Base-by-base conservation (phyloP, 2,797 vertebrate species). In the Enteromius argenteus region DNA sequence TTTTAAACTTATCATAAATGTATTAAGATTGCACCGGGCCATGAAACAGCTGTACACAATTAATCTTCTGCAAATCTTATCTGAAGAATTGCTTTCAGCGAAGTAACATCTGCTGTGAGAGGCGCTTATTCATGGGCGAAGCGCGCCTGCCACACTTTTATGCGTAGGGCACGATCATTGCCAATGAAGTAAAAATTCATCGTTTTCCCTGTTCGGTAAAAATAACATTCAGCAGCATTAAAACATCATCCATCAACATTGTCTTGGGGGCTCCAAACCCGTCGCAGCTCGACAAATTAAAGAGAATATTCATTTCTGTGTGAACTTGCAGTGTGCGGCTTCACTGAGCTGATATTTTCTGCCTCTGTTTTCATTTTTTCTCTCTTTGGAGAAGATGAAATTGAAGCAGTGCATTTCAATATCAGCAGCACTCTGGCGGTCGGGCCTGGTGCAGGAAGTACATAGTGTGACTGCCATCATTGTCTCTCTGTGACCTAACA, bases 21-120 rank as follows among this genome's bases (percentile, higher is more conserved):
- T 98, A 98, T 99, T 97, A 99, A 98, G 97, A 99, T 98, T 97
- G 97, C 97, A 96, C 96, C 96, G 96, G 96, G 97, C 98, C 97
- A 98, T 97, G 97, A 98, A 99, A 99, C 97, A 99, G 97, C 97
- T 99, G 98, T 96, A 99, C 97, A 98, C 97, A 98, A 99, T 99
- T 99, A 98, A 98, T 99, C 97, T 99, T 97, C 96, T 94, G 96
- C 97, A 97, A 97, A 98, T 97, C 97, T 97, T 96, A 96, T 86
- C 96, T 95, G 88, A 97, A 97, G 97, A 98, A 98, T 98, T 97
- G 96, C 96, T 97, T 97, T 97, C 96, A 93, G 94, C 95, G 79
- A 94, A 97, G 96, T 93, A 98, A 97, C 97, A 98, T 98, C 97
- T 98, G 98, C 97, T 96, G 93, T 80, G 92, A 81, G 95, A 89